These are phyloP conservation scores for Drosophila neocordata DNA, from an alignment of 1,140 invertebrate species.

Conservation along the genomic window DNA sequence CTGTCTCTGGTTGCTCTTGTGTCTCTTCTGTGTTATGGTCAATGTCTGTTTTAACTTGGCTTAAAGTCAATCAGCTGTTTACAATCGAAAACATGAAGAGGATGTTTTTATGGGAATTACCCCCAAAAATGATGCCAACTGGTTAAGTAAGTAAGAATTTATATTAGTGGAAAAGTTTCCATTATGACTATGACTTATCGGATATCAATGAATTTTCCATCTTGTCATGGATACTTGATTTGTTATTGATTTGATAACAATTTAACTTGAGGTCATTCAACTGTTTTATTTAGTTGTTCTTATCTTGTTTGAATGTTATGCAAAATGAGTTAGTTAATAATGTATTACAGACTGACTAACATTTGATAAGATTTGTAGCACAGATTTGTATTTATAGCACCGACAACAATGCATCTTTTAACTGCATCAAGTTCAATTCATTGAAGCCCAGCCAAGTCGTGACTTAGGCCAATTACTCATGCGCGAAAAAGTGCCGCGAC, in stretches of 20 bases:
- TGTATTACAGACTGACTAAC: background rate
- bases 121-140: background rate
- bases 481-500: constrained; percentile 41
- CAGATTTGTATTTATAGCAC: background rate
- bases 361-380: background rate
- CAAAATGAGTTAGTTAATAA: background rate
- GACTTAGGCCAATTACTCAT: constrained; percentile 56
- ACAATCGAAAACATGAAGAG: constrained; percentile 29
- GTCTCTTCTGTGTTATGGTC: constrained; percentile 34
- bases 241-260: background rate
- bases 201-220: background rate
- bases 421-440: constrained; percentile 19
- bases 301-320: background rate
- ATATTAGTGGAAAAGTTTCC: no score
- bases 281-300: background rate
- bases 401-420: background rate
- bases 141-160: no score
- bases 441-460: constrained; percentile 32
- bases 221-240: background rate
- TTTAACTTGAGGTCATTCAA: background rate
- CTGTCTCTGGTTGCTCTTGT: constrained; percentile 17
- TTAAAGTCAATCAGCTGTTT: constrained; percentile 32
- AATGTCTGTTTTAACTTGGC: constrained; percentile 24
- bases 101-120: constrained; percentile 17
- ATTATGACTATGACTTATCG: no score